Percentiles rank a stretch among this genome's conserved stretches.
Evolutionary conservation across 2,888 invertebrate species (phyloP).

Genomic region (Pterobdella sp.): DNA sequence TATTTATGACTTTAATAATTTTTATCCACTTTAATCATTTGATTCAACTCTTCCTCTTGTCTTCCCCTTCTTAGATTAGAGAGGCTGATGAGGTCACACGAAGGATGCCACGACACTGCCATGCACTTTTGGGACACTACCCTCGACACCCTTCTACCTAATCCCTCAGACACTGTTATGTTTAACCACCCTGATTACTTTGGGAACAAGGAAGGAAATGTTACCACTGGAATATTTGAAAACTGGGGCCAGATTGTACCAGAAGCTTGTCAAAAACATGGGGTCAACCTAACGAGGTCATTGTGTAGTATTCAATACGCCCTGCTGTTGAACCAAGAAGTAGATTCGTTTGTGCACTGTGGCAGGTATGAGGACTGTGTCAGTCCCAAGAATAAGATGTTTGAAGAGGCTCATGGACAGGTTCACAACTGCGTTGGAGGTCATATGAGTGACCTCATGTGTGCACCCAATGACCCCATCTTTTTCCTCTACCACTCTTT

Average conservation of each 20-base stretch:
- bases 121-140: conserved; percentile 19
- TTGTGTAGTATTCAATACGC: conserved; percentile 4
- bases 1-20: too few relatives aligned
- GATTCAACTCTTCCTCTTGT: not conserved
- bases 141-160: conserved; percentile 4
- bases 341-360: conserved; percentile 13
- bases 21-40: too few relatives aligned
- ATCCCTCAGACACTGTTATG: conserved; percentile 19
- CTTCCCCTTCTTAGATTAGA: not conserved
- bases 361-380: conserved; percentile 14
- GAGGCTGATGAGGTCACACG: conserved; percentile 15
- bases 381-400: conserved; percentile 7
- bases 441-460: conserved; percentile 23
- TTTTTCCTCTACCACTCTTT: conserved; percentile 23
- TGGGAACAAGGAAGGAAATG: conserved; percentile 19
- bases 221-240: conserved; percentile 8
- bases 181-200: conserved; percentile 18
- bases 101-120: conserved; percentile 15
- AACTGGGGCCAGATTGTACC: conserved; percentile 12
- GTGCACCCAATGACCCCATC: conserved; percentile 22
- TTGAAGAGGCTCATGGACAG: conserved; percentile 19
- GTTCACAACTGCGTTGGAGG: conserved; percentile 22
- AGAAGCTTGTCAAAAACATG: conserved; percentile 4
- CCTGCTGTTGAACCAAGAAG: conserved; percentile 6
- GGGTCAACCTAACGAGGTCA: conserved; percentile 5